Evolutionary conservation across 2,797 vertebrate genomes (phyloP).

Genomic region (Gadopsis bispinosus): DNA sequence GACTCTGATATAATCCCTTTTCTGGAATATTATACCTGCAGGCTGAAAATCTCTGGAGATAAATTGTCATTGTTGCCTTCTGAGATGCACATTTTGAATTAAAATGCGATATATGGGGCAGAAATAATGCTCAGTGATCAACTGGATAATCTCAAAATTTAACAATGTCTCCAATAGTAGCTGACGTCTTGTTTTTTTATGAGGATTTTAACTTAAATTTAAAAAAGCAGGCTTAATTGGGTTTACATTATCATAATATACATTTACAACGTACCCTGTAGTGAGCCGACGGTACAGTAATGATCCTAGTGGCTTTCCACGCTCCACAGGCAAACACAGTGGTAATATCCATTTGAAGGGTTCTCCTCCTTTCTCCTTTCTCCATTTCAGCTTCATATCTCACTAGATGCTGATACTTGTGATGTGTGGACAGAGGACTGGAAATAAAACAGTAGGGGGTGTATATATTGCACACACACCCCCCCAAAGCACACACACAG

Average conservation of each 20-base stretch:
- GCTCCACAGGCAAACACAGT: conserved; percentile 40
- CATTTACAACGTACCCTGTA: conserved; percentile 70
- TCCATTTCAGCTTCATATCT: conserved; percentile 72
- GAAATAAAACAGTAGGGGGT: conserved; percentile 78
- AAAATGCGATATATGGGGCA: conserved; percentile 2
- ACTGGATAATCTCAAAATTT: not conserved
- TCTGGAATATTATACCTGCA: conserved; percentile 14
- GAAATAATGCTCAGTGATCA: not conserved
- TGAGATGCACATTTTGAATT: conserved; percentile 5
- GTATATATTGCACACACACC: conserved; percentile 66
- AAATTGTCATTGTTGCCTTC: not conserved
- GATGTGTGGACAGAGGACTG: conserved; percentile 73
- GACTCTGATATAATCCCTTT: conserved; percentile 11
- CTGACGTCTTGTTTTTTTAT: not conserved
- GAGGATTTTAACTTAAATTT: not conserved
- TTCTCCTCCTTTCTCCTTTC: conserved; percentile 45
- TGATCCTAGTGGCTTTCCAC: conserved; percentile 54
- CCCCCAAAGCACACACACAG: conserved; percentile 58
- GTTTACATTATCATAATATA: conserved; percentile 36
- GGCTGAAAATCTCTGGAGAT: conserved; percentile 26
- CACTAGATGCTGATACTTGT: conserved; percentile 74
- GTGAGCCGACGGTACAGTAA: conserved; percentile 44
- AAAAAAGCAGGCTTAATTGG: conserved; percentile 9
- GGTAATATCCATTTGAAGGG: conserved; percentile 64
- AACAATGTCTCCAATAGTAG: not conserved